Evolutionary conservation across 1,140 invertebrate species (phyloP).

Genomic region (Coptotermes formosanus): DNA sequence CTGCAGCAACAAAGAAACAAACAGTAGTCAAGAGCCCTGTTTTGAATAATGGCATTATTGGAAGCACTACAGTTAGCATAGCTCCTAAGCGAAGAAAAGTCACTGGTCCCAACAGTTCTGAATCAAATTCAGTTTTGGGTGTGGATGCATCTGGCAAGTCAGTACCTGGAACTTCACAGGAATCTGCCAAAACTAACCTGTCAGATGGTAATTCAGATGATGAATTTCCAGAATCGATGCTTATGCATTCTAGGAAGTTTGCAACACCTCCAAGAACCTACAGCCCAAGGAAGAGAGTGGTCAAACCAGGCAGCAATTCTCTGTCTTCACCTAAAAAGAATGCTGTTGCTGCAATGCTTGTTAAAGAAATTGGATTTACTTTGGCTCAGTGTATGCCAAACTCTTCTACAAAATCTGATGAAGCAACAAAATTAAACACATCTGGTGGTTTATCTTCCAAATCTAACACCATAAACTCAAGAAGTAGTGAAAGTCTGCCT

Average conservation of each 20-base stretch:
- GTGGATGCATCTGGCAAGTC: neutral
- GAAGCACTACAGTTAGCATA: neutral
- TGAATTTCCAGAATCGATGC: neutral
- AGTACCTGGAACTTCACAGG: neutral
- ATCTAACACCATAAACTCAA: neutral
- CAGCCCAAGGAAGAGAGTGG: conserved; percentile 25
- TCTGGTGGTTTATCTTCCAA: neutral
- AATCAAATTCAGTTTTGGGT: neutral
- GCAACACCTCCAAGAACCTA: conserved; percentile 28
- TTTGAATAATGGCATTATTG: neutral
- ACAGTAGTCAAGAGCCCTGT: neutral
- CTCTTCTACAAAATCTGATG: conserved; percentile 41
- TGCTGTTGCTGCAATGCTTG: neutral
- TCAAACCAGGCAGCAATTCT: neutral
- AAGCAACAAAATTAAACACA: conserved; percentile 49
- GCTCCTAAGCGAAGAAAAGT: neutral
- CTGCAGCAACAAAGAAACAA: neutral
- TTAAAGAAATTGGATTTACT: neutral
- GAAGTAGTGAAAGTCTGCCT: neutral
- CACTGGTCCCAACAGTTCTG: neutral
- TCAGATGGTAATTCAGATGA: conserved; percentile 3
- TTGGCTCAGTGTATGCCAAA: neutral
- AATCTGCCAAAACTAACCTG: neutral
- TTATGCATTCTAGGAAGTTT: conserved; percentile 14
- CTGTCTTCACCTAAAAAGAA: neutral